These are phyloP conservation scores for Scaptodrosophila latifasciaeformis DNA, from an alignment of 2,888 invertebrate genomes.

Conservation along the genomic window DNA sequence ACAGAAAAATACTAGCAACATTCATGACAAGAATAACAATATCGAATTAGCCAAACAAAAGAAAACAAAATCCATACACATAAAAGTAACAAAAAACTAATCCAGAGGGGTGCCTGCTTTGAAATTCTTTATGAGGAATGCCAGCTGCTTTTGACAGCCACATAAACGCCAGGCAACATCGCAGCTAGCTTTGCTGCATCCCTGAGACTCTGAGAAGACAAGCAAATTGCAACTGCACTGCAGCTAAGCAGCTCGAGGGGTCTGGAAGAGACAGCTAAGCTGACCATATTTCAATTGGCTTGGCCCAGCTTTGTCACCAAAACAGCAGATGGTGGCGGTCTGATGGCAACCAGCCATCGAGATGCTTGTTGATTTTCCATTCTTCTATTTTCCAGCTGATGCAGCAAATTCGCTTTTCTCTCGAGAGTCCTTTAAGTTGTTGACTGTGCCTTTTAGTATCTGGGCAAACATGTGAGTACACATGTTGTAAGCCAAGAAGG, in stretches of 20 bases:
- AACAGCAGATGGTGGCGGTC: too few relatives aligned
- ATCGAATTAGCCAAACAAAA: slow-evolving; percentile 10
- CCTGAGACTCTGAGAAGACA: background rate
- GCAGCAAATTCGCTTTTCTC: slow-evolving; percentile 33
- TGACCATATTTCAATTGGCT: too few relatives aligned
- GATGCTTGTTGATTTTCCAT: background rate
- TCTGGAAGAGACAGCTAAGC: too few relatives aligned
- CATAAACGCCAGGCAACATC: too few relatives aligned
- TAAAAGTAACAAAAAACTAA: slow-evolving; percentile 6
- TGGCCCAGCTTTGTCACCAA: too few relatives aligned
- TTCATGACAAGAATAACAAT: slow-evolving; percentile 4
- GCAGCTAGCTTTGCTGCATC: slow-evolving; percentile 4
- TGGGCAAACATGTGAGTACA: slow-evolving; percentile 33
- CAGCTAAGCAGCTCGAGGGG: too few relatives aligned
- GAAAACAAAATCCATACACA: background rate
- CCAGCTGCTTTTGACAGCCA: slow-evolving; percentile 58
- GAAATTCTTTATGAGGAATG: slow-evolving; percentile 11
- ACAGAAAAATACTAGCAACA: too few relatives aligned
- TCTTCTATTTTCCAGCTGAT: slow-evolving; percentile 29
- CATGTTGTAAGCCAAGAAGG: too few relatives aligned
- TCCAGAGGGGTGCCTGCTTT: slow-evolving; percentile 1
- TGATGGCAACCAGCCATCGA: too few relatives aligned
- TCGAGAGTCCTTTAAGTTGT: slow-evolving; percentile 7
- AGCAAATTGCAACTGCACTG: too few relatives aligned
- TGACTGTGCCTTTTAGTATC: slow-evolving; percentile 19